phyloP scores from a whole-genome alignment of 1,140 invertebrate genomes.

The Steinernema feltiae region DNA sequence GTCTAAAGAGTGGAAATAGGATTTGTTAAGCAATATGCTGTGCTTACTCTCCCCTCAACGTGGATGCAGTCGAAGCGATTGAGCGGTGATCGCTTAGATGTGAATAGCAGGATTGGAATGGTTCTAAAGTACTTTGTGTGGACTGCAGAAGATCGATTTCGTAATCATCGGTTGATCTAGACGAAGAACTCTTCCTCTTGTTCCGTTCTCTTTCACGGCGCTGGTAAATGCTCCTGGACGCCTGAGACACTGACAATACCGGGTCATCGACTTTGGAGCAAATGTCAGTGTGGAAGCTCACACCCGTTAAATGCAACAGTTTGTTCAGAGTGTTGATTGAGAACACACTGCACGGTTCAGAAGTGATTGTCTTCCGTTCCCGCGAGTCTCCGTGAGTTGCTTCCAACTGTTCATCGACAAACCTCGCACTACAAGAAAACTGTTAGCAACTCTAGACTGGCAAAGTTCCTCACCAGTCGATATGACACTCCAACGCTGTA shows the following conservation, averaged over 20 bases:
- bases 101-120: neutral
- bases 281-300: neutral
- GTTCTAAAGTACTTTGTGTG: neutral
- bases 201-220: neutral
- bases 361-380: neutral
- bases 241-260: neutral
- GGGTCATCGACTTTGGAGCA: neutral
- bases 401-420: neutral
- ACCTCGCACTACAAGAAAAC: neutral
- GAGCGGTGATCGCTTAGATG: neutral
- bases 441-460: neutral
- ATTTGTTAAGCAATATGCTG: neutral
- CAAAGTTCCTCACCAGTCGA: neutral
- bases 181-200: neutral
- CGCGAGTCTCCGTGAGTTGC: neutral
- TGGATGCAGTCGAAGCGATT: neutral
- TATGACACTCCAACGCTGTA: neutral
- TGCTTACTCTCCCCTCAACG: neutral
- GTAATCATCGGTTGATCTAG: neutral
- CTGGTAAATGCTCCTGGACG: neutral
- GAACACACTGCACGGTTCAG: neutral
- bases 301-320: neutral
- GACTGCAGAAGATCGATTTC: neutral
- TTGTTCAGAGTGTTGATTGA: neutral
- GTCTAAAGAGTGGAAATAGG: neutral